A percentile compares a stretch with the other conserved stretches of the same genome.
These are phyloP conservation scores for Chionodraco myersi DNA, from an alignment of 2,113 vertebrate species.

Conservation along the genomic window DNA sequence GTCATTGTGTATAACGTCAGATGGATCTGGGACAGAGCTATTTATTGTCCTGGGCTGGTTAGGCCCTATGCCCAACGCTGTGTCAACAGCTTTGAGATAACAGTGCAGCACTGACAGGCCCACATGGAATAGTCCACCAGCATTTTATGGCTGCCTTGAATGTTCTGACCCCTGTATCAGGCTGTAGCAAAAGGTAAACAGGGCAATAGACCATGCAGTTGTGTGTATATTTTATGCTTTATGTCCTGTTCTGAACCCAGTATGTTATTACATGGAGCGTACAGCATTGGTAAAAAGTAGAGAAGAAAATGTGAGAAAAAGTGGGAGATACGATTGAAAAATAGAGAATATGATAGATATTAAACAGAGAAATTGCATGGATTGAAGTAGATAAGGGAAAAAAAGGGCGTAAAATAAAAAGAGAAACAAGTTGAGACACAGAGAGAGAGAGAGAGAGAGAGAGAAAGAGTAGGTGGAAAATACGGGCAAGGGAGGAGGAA, in stretches of 20 bases:
- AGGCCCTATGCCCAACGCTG: slow-evolving; percentile 31
- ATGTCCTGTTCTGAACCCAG: neutral
- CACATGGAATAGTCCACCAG: slow-evolving; percentile 58
- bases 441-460: slow-evolving; percentile 20
- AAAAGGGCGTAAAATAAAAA: slow-evolving; percentile 4
- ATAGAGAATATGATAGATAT: neutral
- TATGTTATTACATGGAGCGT: neutral
- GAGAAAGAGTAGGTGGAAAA: slow-evolving; percentile 54
- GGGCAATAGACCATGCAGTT: slow-evolving; percentile 27
- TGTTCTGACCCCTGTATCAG: slow-evolving; percentile 37
- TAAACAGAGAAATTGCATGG: neutral
- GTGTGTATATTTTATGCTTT: slow-evolving; percentile 5
- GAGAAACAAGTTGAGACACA: slow-evolving; percentile 13
- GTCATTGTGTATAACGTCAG: slow-evolving; percentile 16
- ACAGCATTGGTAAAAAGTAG: neutral
- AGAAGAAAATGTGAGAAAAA: neutral
- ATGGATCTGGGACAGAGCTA: slow-evolving; percentile 41
- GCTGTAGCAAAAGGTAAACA: slow-evolving; percentile 8
- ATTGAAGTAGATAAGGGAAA: neutral
- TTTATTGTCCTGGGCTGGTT: slow-evolving; percentile 43
- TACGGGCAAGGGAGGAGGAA: slow-evolving; percentile 22
- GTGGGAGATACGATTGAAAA: neutral
- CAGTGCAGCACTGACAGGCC: slow-evolving; percentile 52
- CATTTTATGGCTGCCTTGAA: slow-evolving; percentile 40
- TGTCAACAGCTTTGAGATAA: slow-evolving; percentile 66